A percentile compares a stretch with the other conserved stretches of the same genome.
These are phyloP conservation scores for Coreius guichenoti DNA, from an alignment of 2,797 vertebrate genomes.

Conservation along the genomic window DNA sequence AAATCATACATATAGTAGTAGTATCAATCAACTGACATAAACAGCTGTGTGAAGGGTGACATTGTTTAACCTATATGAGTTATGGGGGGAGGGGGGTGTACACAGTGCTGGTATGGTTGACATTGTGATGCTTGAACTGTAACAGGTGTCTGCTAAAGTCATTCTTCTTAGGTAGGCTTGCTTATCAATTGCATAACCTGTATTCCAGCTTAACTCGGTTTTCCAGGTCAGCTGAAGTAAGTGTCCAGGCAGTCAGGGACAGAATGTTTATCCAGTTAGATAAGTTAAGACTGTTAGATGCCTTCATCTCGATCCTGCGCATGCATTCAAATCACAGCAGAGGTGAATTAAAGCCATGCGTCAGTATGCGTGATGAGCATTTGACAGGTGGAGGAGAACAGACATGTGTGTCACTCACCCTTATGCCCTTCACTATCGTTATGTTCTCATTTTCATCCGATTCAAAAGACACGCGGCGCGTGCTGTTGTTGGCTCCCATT, in stretches of 20 bases:
- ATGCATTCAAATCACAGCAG: background rate
- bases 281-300: background rate
- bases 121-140: conserved; percentile 24
- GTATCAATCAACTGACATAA: background rate
- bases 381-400: conserved; percentile 31
- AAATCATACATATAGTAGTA: background rate
- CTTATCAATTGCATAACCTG: conserved; percentile 1
- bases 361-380: conserved; percentile 10
- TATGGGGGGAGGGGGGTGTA: background rate
- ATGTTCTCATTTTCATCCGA: conserved; percentile 94
- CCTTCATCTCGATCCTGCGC: background rate
- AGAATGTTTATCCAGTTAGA: background rate
- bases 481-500: conserved; percentile 90
- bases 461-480: conserved; percentile 92
- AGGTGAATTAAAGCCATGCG: background rate
- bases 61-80: background rate
- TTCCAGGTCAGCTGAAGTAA: conserved; percentile 3
- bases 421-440: conserved; percentile 96
- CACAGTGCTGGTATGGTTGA: conserved; percentile 3
- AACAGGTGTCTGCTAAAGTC: conserved; percentile 5
- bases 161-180: background rate
- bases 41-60: background rate
- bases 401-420: conserved; percentile 83
- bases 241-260: background rate
- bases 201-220: background rate